Evolutionary conservation across 1,140 invertebrate species (phyloP).

Genomic region (Drosophila funebris): DNA sequence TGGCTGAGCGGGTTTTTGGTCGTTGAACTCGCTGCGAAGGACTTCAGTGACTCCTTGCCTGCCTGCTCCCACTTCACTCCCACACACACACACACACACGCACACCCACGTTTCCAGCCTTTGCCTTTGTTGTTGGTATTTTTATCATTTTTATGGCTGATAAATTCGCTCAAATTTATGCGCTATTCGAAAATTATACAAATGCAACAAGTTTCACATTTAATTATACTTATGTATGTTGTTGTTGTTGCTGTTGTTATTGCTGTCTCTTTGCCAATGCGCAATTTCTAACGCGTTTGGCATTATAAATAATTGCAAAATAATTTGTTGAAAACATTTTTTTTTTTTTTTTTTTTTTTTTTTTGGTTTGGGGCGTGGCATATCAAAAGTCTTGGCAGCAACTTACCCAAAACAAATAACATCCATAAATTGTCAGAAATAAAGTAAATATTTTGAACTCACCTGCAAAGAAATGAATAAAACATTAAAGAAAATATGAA

Average conservation of each 20-base stretch:
- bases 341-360: background rate
- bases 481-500: background rate
- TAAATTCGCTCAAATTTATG: conserved; percentile 52
- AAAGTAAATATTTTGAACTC: conserved; percentile 41
- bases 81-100: background rate
- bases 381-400: background rate
- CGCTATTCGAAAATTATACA: conserved; percentile 33
- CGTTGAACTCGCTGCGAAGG: conserved; percentile 42
- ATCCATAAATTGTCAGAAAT: background rate
- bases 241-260: conserved; percentile 8
- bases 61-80: background rate
- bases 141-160: conserved; percentile 11
- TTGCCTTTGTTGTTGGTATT: background rate
- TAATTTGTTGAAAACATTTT: background rate
- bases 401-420: conserved; percentile 44
- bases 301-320: conserved; percentile 46
- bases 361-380: conserved; percentile 24
- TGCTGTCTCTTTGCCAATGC: conserved; percentile 37
- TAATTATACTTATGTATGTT: conserved; percentile 36
- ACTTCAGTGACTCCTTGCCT: background rate
- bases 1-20: conserved; percentile 35
- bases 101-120: conserved; percentile 41
- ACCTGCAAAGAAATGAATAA: conserved; percentile 42
- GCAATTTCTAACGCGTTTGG: conserved; percentile 55
- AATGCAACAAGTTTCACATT: conserved; percentile 64